Evolutionary conservation across 2,113 vertebrate species (phyloP).

Genomic region (Apteryx owenii): DNA sequence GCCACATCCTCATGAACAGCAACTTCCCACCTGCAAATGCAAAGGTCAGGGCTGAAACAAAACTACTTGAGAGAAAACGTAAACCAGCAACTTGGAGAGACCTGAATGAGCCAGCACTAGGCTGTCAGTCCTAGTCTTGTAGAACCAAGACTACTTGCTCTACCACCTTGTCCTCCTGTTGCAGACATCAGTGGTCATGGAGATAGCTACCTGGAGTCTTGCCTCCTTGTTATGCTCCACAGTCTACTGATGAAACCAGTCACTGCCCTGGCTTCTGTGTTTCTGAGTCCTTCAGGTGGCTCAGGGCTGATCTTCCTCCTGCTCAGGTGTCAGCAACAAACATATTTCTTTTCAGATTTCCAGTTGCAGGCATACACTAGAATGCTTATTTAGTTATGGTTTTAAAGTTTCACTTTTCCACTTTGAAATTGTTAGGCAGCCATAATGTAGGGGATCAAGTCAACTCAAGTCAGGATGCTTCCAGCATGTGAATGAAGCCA

Average conservation of each 20-base stretch:
- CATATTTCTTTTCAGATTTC: too few relatives aligned
- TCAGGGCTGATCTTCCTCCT: too few relatives aligned
- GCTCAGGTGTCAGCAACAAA: too few relatives aligned
- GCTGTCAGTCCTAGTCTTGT: background rate
- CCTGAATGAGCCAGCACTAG: background rate
- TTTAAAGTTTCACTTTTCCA: background rate
- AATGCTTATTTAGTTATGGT: background rate
- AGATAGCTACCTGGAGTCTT: background rate
- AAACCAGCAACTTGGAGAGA: background rate
- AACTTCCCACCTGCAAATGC: background rate
- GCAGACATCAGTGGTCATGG: background rate
- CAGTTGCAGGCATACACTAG: background rate
- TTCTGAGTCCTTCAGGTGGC: background rate
- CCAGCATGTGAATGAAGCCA: too few relatives aligned
- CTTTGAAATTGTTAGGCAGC: background rate
- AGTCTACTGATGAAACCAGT: background rate
- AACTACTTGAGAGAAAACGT: background rate
- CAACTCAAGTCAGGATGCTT: too few relatives aligned
- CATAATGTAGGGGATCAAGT: too few relatives aligned
- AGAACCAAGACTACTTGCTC: too few relatives aligned
- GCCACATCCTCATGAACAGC: background rate
- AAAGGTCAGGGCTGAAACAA: background rate
- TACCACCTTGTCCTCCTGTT: background rate
- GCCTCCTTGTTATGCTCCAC: accelerated
- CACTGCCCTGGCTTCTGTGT: background rate